Evolutionary conservation across 2,888 invertebrate species (phyloP), one percentile per base, ranked within the genome.

Genomic region (Hyles lineata): DNA sequence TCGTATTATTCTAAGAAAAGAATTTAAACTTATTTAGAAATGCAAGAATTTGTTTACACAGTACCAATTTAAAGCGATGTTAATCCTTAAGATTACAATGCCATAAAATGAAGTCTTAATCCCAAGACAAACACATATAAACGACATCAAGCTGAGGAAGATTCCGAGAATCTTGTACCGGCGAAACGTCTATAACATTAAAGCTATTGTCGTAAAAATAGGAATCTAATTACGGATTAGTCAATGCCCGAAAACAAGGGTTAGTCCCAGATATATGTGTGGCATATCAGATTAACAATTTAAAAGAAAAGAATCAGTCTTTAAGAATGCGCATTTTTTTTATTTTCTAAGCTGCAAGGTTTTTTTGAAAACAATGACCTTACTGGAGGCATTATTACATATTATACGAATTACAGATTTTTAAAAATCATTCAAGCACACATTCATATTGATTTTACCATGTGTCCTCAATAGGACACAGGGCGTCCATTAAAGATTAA

Each of bases 131-230:
- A 67, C 67, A 43, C 63, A 67, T 67, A 43, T 21, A 43, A 67
- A 50, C 67, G 43, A 35, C 61, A 32, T 25, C 43, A 67, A 21
- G 15, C n/a, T 67, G 21, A n/a, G 50, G 67, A 50, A 67, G 50
- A 43, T 67, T 67, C 67, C 50, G 35, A 67, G 23, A 50, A 67
- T 50, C 6, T 17, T 23, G 67, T 50, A 43, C 67, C 23, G 6
- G 67, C 50, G 23, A 50, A 67, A 67, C 7, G 63, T 63, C 43
- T 63, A 43, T 62, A 62, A 35, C 62, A 43, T 67, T 67, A 67
- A 67, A 67, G 21, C 21, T 43, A 67, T 67, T 43, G 43, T 67
- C 67, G 50, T 67, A 67, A 67, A 67, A 67, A 67, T 67, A 67
- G 67, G 43, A 67, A 67, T 67, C 43, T 43, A 43, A 67, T 67